Base-by-base conservation (phyloP, 1,140 invertebrate genomes). In the Andricus grossulariae region DNA sequence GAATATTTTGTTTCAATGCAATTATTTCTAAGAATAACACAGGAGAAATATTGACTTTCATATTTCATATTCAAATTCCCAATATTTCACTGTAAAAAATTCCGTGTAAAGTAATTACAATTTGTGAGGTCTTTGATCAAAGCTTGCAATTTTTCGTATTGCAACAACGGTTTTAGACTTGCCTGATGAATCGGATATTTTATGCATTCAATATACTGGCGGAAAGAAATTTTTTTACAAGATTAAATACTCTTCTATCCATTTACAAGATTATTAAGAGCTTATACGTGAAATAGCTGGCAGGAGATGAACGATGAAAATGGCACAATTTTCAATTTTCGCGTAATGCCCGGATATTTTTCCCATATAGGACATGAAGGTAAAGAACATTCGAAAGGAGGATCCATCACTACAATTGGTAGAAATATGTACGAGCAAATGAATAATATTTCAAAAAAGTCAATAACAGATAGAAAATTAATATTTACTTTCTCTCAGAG, bases 241-340 rank as follows among this genome's bases (percentile, higher is more conserved):
- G 79, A 80, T 77, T 77, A 77, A 74, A 50, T 74, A 74, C 76
- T 76, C 76, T 72, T 76, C 76, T 51, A 72, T 66, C 45, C 72
- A 72, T 55, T 66, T 75, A 77, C 74, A 72, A 50, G 51, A 75
- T 71, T 75, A 77, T 76, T 73, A 80, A 75, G 75, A 60, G 71
- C 75, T 77, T 77, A 79, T 76, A 72, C 79, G 74, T 32, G 25
- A 77, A 80, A 71, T 49, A 74, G 73, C 45, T 15, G 21, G 55
- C 55, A 60, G 57, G 57, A 66, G 57, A 66, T 16, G 54, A 74
- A 72, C 75, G 25, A 32, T 32, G 2, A 32, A 32, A 32, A 45
- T 73, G 52, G 50, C 72, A 72, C 79, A 77, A 72, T 77, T 80
- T 80, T 80, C 77, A 75, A 80, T 80, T 77, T 55, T 52, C 32